Evolutionary conservation across 2,888 invertebrate species (phyloP).

Genomic region (Synergus japonicus): DNA sequence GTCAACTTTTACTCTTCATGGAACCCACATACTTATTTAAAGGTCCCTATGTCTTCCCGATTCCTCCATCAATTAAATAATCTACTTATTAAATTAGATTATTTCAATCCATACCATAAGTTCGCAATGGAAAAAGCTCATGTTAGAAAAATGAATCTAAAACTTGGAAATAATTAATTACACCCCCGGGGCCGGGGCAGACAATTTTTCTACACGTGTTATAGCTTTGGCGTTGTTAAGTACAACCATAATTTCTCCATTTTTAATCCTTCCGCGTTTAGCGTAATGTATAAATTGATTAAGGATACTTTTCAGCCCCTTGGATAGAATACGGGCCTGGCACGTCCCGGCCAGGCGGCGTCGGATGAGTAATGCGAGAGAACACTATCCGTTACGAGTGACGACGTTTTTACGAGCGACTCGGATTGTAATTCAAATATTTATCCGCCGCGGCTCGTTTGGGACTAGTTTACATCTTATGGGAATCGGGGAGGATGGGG

Average conservation of each 20-base stretch:
- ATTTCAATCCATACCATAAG: no score
- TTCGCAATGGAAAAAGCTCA: no score
- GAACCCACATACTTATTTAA: neutral
- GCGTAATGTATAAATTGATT: constrained; percentile 9
- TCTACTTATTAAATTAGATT: no score
- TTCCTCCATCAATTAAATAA: no score
- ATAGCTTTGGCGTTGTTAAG: constrained; percentile 45
- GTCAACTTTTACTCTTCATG: neutral
- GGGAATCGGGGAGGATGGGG: constrained; percentile 56
- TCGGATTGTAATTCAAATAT: constrained; percentile 73
- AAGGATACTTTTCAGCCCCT: neutral
- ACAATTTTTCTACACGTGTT: neutral
- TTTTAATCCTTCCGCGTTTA: neutral
- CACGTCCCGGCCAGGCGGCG: constrained; percentile 39
- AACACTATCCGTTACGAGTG: constrained; percentile 70
- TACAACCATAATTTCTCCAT: neutral
- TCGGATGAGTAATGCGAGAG: constrained; percentile 50
- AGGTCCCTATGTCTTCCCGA: no score
- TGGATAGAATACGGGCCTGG: constrained; percentile 41
- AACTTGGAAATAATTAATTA: no score
- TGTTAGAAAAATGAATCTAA: no score
- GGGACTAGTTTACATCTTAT: constrained; percentile 64
- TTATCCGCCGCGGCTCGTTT: constrained; percentile 68
- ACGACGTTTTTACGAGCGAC: constrained; percentile 74
- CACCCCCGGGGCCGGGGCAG: no score